Evolutionary conservation across 2,797 vertebrate species (phyloP), one percentile per base, ranked within the genome.

Genomic region (Argentina silus): DNA sequence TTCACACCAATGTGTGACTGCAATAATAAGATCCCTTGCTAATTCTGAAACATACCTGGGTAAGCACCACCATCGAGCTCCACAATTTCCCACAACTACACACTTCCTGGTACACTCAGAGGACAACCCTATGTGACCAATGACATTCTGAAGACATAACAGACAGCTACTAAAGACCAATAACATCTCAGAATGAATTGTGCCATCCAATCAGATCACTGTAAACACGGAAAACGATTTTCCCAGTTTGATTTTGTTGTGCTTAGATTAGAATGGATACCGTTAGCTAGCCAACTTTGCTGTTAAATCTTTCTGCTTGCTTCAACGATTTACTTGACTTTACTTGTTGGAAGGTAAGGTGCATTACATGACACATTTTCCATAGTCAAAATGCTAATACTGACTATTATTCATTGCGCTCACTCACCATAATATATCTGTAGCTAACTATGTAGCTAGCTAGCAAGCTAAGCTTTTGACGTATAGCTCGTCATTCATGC

Each of bases 191-290:
- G 0, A 6, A 3, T 0, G 2, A 0, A 53, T 75, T 85, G 83
- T 0, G 1, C 0, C 0, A 23, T 59, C 88, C 83, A 91, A 90
- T 92, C 55, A 82, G 0, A n/a, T 71, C 9, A n/a, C 12, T 4
- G 11, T 0, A 69, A 90, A 81, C 45, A 78, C 72, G 86, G 73
- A 88, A 78, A 55, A 67, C 59, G 9, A 5, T 4, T 23, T 11
- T 8, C 6, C 14, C 74, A 1, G 6, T 36, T 60, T 5, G 27
- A 75, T 43, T 15, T 21, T 36, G 36, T 63, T 43, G 10, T 59
- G 56, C 27, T 63, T 6, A 6, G 23, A 36, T 15, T 7, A 57
- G 67, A 63, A 78, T 85, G 82, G 79, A 53, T 1, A 56, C 51
- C 19, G 66, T 66, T 73, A 88, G 86, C 86, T 73, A 70, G 68